These are phyloP conservation scores for Mesocricetus auratus DNA, from an alignment of 2,113 vertebrate species.

Conservation along the genomic window DNA sequence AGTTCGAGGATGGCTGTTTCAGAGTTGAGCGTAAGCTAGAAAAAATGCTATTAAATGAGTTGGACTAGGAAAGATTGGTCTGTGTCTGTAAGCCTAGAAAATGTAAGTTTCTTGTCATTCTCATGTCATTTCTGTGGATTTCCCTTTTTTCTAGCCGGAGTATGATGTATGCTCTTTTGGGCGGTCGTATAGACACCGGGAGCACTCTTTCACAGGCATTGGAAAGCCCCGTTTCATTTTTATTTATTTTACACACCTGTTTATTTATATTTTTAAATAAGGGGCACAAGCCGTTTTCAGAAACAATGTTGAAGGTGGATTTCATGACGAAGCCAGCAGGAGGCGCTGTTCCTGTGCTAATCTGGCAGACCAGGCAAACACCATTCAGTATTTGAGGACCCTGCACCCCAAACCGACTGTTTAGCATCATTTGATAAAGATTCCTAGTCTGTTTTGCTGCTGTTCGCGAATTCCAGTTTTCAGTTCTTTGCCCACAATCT, in stretches of 20 bases:
- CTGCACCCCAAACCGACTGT: conserved; percentile 11
- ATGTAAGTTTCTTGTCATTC: background rate
- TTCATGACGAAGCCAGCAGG: conserved; percentile 71
- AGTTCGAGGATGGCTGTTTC: background rate
- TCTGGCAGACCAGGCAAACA: conserved; percentile 6
- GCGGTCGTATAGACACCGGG: background rate
- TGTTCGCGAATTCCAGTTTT: conserved; percentile 30
- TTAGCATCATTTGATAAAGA: conserved; percentile 65
- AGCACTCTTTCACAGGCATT: background rate
- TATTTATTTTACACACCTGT: background rate
- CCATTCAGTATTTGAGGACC: background rate
- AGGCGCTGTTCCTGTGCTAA: conserved; percentile 69
- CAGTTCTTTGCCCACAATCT: background rate
- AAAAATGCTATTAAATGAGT: background rate
- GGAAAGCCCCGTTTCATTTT: background rate
- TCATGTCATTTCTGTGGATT: background rate
- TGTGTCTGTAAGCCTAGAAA: background rate
- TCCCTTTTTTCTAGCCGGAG: background rate
- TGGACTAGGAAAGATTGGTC: background rate
- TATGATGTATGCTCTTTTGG: background rate
- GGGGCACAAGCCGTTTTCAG: background rate
- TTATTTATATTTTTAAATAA: conserved; percentile 7
- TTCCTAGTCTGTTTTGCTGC: conserved; percentile 71
- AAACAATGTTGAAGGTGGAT: conserved; percentile 29
- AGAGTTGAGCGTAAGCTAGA: background rate